Base-by-base conservation (phyloP, 2,113 vertebrate genomes). In the Tangachromis dhanisi region DNA sequence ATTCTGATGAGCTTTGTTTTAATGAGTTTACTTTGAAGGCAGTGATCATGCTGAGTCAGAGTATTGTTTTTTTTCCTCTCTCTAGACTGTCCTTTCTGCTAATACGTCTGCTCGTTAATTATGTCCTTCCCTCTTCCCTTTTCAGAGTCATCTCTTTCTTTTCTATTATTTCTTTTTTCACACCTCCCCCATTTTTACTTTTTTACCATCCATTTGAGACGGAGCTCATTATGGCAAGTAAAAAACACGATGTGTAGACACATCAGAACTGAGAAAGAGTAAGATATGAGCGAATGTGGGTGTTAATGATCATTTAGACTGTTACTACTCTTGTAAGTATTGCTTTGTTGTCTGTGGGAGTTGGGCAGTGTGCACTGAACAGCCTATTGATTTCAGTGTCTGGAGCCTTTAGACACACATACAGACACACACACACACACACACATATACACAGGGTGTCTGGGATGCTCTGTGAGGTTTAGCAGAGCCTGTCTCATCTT, bases 381-480 rank as follows among this genome's bases (percentile, higher is more conserved):
- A 89, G 82, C 51, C 88, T 90, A 95, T 95, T 93, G 93, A 94
- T 95, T 95, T 94, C 71, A 90, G 83, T 83, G 26, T 90, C 81
- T 90, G 87, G 76, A 92, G 84, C 55, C 76, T 90, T 80, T 79
- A 49, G 29, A 63, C 81, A 40, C 81, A 84, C 66, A 61, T 12
- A 24, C 19, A 17, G 3, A 42, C 45, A 38, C 16, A 49, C 4
- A 35, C 33, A 45, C 80, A 35, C 80, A 84, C 55, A 53, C 14
- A 24, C 57, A 17, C 9, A 47, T 49, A 45, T 19, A 55, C 14
- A 38, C 51, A 51, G 83, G 24, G 88, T 88, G 86, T 91, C 83
- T 92, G 73, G 59, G 88, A 93, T 84, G 47, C 89, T 88, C 86
- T 86, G 88, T 87, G 92, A 92, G 88, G 89, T 92, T 92, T 89